Evolutionary conservation across 2,797 vertebrate genomes (phyloP).

Genomic region (Erethizon dorsatum): DNA sequence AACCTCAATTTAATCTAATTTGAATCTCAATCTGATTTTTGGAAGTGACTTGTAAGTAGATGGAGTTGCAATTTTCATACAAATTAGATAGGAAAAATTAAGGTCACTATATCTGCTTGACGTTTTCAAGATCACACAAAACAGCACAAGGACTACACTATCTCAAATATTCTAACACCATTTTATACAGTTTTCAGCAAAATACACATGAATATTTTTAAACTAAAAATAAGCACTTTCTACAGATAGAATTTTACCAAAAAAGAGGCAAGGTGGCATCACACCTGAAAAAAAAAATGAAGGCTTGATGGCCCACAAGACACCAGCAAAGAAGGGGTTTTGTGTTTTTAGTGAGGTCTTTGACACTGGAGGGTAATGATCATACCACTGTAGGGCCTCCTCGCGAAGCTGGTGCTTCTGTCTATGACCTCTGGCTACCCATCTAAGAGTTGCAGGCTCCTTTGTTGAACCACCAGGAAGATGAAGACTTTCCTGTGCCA

Average conservation of each 20-base stretch:
- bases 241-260: not conserved
- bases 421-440: accelerated
- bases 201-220: not conserved
- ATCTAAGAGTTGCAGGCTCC: not conserved
- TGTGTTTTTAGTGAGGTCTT: not conserved
- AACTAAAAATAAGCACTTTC: not conserved
- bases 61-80: not conserved
- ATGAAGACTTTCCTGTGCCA: not conserved
- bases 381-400: not conserved
- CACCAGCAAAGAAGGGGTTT: not conserved
- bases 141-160: not conserved
- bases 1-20: not conserved
- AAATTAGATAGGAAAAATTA: not conserved
- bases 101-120: not conserved
- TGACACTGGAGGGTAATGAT: not conserved
- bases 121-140: conserved; percentile 15
- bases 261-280: not conserved
- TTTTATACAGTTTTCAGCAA: conserved; percentile 1
- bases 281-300: not conserved
- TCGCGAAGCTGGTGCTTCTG: no score
- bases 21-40: not conserved
- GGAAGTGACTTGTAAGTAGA: not conserved
- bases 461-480: not conserved
- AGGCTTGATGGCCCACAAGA: accelerated
- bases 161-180: conserved; percentile 10